Conservation (phyloP, 2,888 invertebrate genomes). For the Melangyna quadrimaculata region DNA sequence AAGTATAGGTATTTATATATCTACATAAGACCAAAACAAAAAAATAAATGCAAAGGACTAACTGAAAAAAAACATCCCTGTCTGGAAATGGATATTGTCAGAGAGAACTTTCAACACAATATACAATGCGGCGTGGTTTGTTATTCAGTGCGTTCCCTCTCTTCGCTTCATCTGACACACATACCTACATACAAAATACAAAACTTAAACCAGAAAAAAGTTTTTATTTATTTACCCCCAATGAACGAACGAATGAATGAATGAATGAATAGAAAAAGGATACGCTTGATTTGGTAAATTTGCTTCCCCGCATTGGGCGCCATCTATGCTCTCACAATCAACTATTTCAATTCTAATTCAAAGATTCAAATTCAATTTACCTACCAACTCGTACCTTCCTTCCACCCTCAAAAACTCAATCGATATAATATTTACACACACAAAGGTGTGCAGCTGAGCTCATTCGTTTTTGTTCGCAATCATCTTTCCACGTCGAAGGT, state of each 20-base stretch:
- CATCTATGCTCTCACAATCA: constrained; percentile 1
- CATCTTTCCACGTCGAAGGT: constrained; percentile 50
- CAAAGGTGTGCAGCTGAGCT: constrained; percentile 32
- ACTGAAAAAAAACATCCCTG: not conserved
- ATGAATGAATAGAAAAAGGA: constrained; percentile 34
- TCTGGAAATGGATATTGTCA: constrained; percentile 22
- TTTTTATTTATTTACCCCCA: not conserved
- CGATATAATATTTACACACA: constrained; percentile 30
- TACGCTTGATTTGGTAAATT: constrained; percentile 41
- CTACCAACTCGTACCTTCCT: no score
- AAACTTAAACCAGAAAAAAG: not conserved
- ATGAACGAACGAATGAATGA: constrained; percentile 13
- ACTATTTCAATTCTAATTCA: constrained; percentile 56
- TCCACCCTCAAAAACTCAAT: constrained; percentile 42
- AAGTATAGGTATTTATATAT: constrained; percentile 9
- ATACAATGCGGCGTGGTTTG: constrained; percentile 20
- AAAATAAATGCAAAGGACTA: not conserved
- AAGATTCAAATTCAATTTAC: constrained; percentile 69
- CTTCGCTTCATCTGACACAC: not conserved
- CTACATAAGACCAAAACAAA: not conserved
- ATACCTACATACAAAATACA: not conserved
- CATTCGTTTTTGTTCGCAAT: constrained; percentile 27
- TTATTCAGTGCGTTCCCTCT: constrained; percentile 3
- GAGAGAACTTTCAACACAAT: constrained; percentile 16
- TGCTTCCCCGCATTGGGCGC: not conserved